phyloP scores from a whole-genome alignment of 2,113 vertebrate species.

The Mirounga angustirostris region DNA sequence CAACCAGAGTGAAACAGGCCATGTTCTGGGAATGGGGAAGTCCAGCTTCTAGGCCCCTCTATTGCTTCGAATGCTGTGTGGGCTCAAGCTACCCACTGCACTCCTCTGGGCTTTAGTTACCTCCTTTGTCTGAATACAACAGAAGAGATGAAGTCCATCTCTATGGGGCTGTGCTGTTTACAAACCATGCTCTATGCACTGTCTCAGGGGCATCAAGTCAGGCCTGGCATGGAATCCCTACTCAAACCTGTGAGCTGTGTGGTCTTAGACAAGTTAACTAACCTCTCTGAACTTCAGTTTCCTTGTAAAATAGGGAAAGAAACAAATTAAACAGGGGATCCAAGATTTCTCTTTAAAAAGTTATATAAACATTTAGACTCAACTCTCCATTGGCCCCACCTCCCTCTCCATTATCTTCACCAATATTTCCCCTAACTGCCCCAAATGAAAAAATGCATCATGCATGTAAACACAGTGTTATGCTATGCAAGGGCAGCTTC shows the following conservation, averaged over 20 bases:
- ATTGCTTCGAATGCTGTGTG: not conserved
- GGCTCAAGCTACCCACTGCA: not conserved
- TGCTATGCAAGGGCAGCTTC: not conserved
- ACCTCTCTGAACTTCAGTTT: conserved; percentile 2
- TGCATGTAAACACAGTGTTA: not conserved
- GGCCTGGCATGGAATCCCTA: not conserved
- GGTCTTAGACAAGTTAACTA: not conserved
- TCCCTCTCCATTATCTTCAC: not conserved
- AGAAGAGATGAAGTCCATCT: not conserved
- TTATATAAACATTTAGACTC: not conserved
- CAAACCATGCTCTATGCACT: not conserved
- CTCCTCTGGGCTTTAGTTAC: not conserved
- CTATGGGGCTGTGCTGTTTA: not conserved
- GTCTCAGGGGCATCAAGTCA: not conserved
- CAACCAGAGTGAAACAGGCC: not conserved
- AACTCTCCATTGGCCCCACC: not conserved
- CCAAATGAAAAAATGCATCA: not conserved
- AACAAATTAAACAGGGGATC: not conserved
- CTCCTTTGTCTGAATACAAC: not conserved
- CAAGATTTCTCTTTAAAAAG: not conserved
- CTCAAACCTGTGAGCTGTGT: not conserved
- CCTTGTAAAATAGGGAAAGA: not conserved
- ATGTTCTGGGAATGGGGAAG: not conserved
- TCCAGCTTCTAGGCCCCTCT: not conserved
- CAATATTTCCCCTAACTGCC: not conserved